phyloP scores from a whole-genome alignment of 2,888 invertebrate species.

The Drosophila mercatorum region DNA sequence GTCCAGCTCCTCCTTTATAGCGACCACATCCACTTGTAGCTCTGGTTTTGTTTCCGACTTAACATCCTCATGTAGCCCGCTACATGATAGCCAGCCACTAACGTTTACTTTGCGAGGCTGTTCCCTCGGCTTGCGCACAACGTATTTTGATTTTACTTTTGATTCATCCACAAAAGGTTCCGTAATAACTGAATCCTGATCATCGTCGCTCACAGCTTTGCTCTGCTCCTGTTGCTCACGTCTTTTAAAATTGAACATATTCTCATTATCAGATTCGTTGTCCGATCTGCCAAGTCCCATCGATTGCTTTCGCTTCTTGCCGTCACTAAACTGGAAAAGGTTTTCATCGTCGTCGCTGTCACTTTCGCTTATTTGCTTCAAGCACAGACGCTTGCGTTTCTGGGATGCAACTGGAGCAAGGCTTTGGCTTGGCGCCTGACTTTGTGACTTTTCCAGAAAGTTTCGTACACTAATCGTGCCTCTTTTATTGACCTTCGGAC shows the following conservation, averaged over 20 bases:
- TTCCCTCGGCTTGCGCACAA: slow-evolving; percentile 62
- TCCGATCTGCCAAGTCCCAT: neutral
- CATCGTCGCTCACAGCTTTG: slow-evolving; percentile 12
- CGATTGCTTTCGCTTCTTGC: slow-evolving; percentile 39
- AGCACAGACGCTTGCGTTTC: slow-evolving; percentile 66
- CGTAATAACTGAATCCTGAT: slow-evolving; percentile 56
- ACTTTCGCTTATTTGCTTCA: slow-evolving; percentile 73
- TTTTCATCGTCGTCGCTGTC: slow-evolving; percentile 79
- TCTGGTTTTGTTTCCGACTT: slow-evolving; percentile 41
- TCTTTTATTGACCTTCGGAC: slow-evolving; percentile 14
- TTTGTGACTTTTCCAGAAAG: slow-evolving; percentile 73
- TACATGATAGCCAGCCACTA: slow-evolving; percentile 80
- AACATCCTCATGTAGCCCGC: slow-evolving; percentile 61
- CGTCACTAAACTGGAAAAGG: slow-evolving; percentile 75
- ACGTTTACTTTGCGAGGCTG: slow-evolving; percentile 61
- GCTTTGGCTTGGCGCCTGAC: slow-evolving; percentile 13
- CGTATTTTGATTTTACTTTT: slow-evolving; percentile 47
- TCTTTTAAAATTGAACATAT: slow-evolving; percentile 60
- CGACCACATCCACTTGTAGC: slow-evolving; percentile 18
- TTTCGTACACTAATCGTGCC: slow-evolving; percentile 47
- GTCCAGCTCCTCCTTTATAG: slow-evolving; percentile 39
- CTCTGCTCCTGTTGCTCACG: slow-evolving; percentile 6
- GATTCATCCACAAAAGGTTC: slow-evolving; percentile 49
- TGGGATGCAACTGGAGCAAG: slow-evolving; percentile 20
- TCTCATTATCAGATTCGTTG: slow-evolving; percentile 47